Evolutionary conservation across 2,113 vertebrate genomes (phyloP).

Genomic region (Anser cygnoides): DNA sequence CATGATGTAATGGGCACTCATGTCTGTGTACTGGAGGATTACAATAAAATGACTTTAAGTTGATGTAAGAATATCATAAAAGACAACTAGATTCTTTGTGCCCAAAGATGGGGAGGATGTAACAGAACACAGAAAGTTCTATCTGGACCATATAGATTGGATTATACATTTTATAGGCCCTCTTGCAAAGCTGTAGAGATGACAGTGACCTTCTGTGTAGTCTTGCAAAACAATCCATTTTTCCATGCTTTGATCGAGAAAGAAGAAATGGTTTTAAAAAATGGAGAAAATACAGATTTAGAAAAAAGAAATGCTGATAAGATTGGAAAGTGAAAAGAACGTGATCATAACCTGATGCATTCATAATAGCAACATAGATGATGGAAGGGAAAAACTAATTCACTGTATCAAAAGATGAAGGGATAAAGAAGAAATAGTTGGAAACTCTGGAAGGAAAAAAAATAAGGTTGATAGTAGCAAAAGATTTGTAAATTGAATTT

Average conservation of each 20-base stretch:
- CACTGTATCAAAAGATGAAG: neutral
- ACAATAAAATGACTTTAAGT: neutral
- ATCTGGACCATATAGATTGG: neutral
- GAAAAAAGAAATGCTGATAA: neutral
- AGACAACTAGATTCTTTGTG: neutral
- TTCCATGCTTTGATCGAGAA: neutral
- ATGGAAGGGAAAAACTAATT: slow-evolving; percentile 10
- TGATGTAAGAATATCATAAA: neutral
- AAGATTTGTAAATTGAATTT: slow-evolving; percentile 16
- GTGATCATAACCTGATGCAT: neutral
- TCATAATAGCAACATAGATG: neutral
- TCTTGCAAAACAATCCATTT: neutral
- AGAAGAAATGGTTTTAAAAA: neutral
- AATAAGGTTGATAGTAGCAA: neutral
- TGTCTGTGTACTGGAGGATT: neutral
- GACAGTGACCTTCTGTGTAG: neutral
- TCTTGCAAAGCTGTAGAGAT: neutral
- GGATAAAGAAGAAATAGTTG: slow-evolving; percentile 24
- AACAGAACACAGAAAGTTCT: neutral
- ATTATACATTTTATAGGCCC: neutral
- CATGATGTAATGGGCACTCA: neutral
- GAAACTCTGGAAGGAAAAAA: neutral
- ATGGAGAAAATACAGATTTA: neutral
- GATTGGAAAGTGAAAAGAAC: neutral
- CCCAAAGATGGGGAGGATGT: neutral